Evolutionary conservation across 64 coral and sea anemone genomes (phyloP), one percentile per base, ranked within the genome.

Genomic region (Montipora cactus): DNA sequence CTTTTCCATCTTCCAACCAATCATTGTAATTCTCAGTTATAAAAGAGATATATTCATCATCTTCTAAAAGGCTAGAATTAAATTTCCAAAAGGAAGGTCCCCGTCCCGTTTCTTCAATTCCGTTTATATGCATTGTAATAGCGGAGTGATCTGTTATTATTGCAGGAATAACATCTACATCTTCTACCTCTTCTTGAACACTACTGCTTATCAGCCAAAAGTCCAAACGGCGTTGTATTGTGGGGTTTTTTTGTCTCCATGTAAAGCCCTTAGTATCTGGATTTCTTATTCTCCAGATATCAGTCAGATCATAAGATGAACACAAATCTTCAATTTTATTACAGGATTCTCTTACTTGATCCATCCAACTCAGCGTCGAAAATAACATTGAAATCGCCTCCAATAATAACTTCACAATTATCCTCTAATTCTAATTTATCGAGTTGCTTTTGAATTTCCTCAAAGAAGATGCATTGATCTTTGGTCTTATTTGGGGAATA

Each of bases 61-160:
- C 79, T 51, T 87, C 61, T 49, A 93, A 59, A 46, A 93, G 64
- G 9, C 80, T 77, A 45, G 75, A 49, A 18, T 88, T 88, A 90
- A 90, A 90, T 90, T 90, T 90, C 77, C 77, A 90, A 80, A 69
- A 79, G 67, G 62, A 88, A 3, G 82, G 73, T 12, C 91, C 59
- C 49, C 75, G 49, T 75, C 67, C 69, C 18, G 76, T 58, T 80
- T 93, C 91, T 10, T 78, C 61, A 66, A 88, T 49, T 69, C 76
- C 20, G 44, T 88, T 80, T 15, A 88, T 73, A 9, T 88, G 84
- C 16, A 89, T 22, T 47, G 62, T 79, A 25, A 94, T 89, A 52
- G 77, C 75, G 0, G 85, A 94, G 52, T 81, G 84, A 13, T 94
- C 92, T 4, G 76, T 80, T 74, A 49, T 93, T 57, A 89, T 87